Evolutionary conservation across 2,113 vertebrate genomes (phyloP).

Genomic region (Heterochromis multidens): DNA sequence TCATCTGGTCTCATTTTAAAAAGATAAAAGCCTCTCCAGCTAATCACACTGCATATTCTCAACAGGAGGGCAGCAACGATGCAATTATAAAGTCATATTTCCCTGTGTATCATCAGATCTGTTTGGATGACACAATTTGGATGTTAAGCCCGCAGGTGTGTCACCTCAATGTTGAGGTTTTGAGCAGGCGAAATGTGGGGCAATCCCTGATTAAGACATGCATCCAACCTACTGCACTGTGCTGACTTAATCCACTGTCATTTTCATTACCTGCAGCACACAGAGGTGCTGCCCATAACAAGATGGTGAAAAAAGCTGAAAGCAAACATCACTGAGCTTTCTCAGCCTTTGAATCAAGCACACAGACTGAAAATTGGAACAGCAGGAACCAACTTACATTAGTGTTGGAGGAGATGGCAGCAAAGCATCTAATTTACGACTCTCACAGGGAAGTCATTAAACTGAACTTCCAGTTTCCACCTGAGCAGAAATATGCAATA

Average conservation of each 20-base stretch:
- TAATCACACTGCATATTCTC: background rate
- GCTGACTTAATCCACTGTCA: slow-evolving; percentile 57
- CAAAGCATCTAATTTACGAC: background rate
- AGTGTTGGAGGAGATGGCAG: background rate
- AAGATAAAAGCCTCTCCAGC: slow-evolving; percentile 37
- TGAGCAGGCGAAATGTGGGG: slow-evolving; percentile 54
- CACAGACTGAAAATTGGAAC: slow-evolving; percentile 9
- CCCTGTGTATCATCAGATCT: slow-evolving; percentile 6
- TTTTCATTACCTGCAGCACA: slow-evolving; percentile 59
- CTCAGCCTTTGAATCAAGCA: slow-evolving; percentile 17
- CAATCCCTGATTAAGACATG: slow-evolving; percentile 69
- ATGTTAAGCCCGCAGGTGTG: slow-evolving; percentile 48
- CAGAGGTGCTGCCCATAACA: slow-evolving; percentile 4
- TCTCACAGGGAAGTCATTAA: background rate
- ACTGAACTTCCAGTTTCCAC: background rate
- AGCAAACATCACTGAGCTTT: background rate
- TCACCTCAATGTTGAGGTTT: slow-evolving; percentile 45
- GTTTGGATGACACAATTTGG: slow-evolving; percentile 20
- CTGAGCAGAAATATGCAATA: background rate
- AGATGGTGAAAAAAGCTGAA: slow-evolving; percentile 9
- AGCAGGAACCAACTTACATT: slow-evolving; percentile 7
- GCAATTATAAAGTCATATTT: background rate
- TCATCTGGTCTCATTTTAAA: slow-evolving; percentile 29
- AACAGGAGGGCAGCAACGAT: background rate
- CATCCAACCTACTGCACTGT: slow-evolving; percentile 26